phyloP scores from a whole-genome alignment of 2,113 vertebrate genomes.

The Chlamydotis undulata region DNA sequence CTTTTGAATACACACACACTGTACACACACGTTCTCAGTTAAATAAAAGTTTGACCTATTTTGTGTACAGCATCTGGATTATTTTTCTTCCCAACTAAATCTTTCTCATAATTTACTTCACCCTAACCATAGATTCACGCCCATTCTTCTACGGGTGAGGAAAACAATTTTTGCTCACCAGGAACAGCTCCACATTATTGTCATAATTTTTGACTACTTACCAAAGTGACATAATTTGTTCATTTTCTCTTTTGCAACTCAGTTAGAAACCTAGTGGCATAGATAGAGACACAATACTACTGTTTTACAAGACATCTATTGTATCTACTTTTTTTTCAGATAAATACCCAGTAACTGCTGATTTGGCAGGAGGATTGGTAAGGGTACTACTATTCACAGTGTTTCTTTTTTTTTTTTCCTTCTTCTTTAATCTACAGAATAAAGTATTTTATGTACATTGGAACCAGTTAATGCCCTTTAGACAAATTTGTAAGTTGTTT shows the following conservation, averaged over 20 bases:
- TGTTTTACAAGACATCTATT: conserved; percentile 79
- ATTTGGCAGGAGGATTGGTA: conserved; percentile 77
- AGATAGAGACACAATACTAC: conserved; percentile 84
- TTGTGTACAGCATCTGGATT: not conserved
- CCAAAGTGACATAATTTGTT: conserved; percentile 81
- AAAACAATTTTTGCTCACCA: not conserved
- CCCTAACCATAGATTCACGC: not conserved
- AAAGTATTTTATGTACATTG: conserved; percentile 79
- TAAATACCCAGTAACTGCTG: conserved; percentile 81
- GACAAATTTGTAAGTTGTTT: conserved; percentile 78
- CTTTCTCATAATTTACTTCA: not conserved
- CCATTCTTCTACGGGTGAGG: not conserved
- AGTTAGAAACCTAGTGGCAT: conserved; percentile 84
- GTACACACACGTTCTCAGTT: not conserved
- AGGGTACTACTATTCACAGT: conserved; percentile 82
- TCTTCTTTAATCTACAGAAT: conserved; percentile 77
- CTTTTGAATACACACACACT: not conserved
- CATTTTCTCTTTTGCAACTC: conserved; percentile 83
- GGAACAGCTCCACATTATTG: conserved; percentile 14
- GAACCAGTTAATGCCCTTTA: conserved; percentile 84
- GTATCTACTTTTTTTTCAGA: conserved; percentile 77
- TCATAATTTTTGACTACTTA: conserved; percentile 47
- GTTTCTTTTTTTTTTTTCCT: conserved; percentile 65
- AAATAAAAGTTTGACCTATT: not conserved
- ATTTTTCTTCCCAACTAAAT: not conserved